Evolutionary conservation across 2,797 vertebrate species (phyloP), one percentile per base, ranked within the genome.

Genomic region (Coendou prehensilis): DNA sequence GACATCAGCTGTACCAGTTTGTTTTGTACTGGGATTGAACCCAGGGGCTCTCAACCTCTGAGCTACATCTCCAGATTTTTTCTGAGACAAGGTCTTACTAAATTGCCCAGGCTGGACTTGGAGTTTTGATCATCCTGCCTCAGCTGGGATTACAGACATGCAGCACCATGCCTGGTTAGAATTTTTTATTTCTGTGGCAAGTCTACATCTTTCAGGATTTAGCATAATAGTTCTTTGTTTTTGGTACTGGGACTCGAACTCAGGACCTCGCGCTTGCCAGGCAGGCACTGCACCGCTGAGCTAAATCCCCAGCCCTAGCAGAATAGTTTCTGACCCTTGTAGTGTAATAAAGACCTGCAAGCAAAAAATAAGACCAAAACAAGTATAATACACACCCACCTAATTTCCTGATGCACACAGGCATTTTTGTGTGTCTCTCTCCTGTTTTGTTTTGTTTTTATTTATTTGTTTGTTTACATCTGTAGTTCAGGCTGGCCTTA

Each of bases 261-360:
- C 37, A 41, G 37, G 37, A 41, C 37, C 37, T 41, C 37, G 37
- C 37, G 37, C 37, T 41, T 41, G 37, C 37, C 37, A 41, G 37
- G 37, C 37, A 41, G 37, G 37, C 37, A 41, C 37, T 41, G 37
- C 37, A 41, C 37, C 37, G 37, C 37, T 41, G 37, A 41, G 37
- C 37, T 41, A 41, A 41, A 41, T 41, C 37, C 37, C 37, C 2
- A 41, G 37, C 37, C 37, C 37, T 41, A 41, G 56, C 56, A 57
- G 56, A 23, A 5, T 11, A 13, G 9, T 6, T 0, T 13, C 6
- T 52, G 17, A 54, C 52, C 2, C 28, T 18, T 18, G 11, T 5
- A 7, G 54, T 6, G 28, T 6, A 30, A 15, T 54, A 41, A 89
- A 52, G 2, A 61, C 73, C 61, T 79, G 11, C 20, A 52, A 23